Conservation (phyloP, 2,113 vertebrate genomes). For the Cisticola juncidis region DNA sequence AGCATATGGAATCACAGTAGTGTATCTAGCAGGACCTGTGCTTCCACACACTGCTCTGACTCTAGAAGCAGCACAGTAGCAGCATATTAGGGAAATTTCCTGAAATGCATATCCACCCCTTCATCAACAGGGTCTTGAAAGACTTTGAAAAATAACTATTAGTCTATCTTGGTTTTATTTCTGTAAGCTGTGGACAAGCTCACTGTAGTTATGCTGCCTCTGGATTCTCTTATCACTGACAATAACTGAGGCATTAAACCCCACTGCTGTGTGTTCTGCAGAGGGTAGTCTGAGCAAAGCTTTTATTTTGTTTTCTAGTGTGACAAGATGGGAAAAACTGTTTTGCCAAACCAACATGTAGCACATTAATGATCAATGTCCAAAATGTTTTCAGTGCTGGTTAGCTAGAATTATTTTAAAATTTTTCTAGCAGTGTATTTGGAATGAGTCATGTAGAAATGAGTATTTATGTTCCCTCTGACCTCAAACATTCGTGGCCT, state of each 20-base stretch:
- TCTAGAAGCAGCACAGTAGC: background rate
- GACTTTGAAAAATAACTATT: background rate
- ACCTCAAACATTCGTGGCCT: slow-evolving; percentile 79
- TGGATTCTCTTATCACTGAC: background rate
- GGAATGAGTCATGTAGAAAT: slow-evolving; percentile 71
- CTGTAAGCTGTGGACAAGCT: background rate
- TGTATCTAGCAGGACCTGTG: background rate
- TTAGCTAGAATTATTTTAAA: slow-evolving; percentile 69
- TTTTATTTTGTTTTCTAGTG: slow-evolving; percentile 31
- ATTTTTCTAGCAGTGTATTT: slow-evolving; percentile 61
- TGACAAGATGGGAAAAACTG: background rate
- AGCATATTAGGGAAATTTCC: background rate
- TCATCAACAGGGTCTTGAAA: background rate
- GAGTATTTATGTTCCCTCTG: slow-evolving; percentile 73
- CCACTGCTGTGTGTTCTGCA: slow-evolving; percentile 24
- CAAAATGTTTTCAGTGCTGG: slow-evolving; percentile 64
- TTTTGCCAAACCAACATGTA: slow-evolving; percentile 30
- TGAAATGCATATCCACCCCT: background rate
- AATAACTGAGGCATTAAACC: background rate
- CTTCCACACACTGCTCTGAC: background rate
- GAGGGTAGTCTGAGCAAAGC: slow-evolving; percentile 58
- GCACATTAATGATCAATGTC: slow-evolving; percentile 1
- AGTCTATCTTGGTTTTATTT: background rate
- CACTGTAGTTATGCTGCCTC: background rate
- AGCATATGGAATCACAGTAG: background rate